Base-by-base conservation (phyloP, 2,888 invertebrate species). In the Agriopis leucophaearia region DNA sequence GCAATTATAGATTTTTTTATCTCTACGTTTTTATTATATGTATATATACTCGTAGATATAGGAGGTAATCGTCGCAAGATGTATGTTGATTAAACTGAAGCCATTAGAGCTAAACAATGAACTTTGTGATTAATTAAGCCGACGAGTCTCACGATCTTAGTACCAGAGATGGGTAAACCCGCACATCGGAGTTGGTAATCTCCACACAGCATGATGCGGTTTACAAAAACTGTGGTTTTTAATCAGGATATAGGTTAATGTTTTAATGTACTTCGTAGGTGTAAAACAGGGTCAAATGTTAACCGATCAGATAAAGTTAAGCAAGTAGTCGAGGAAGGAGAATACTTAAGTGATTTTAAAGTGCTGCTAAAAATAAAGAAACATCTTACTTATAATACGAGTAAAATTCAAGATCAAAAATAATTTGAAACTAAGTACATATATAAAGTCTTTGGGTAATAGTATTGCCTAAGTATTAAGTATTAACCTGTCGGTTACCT, bases 181-280 rank as follows among this genome's bases (percentile, higher is more conserved):
- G 15, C 52, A 16, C 15, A 10, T 38, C 16, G 36, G 7, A 35
- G 27, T 18, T 13, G 27, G 44, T 44, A n/a, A 15, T 45, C 15
- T 45, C 13, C 50, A 52, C 15, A 36, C n/a, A 15, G 12, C 8
- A 1, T 42, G 42, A 56, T 45, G 45, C 8, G 13, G 45, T 38
- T 8, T 15, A 50, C 38, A 67, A 66, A 63, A 67, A 63, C 58
- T 48, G 54, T 52, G 61, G 59, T 57, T 69, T 64, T 64, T 57
- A 64, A 69, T 62, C 47, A 45, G 57, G 63, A 69, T 65, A 36
- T 58, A 45, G 60, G 27, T 45, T 54, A 59, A 59, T 59, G 18
- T 40, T n/a, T 36, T 48, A 38, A 58, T 42, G 16, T 38, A 45
- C 13, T 40, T 47, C 18, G 40, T 44, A 50, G 16, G 18, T 56